Percentiles rank a stretch among this genome's conserved stretches.
Evolutionary conservation across 1,140 invertebrate genomes (phyloP).

Genomic region (Drosophila bocqueti): DNA sequence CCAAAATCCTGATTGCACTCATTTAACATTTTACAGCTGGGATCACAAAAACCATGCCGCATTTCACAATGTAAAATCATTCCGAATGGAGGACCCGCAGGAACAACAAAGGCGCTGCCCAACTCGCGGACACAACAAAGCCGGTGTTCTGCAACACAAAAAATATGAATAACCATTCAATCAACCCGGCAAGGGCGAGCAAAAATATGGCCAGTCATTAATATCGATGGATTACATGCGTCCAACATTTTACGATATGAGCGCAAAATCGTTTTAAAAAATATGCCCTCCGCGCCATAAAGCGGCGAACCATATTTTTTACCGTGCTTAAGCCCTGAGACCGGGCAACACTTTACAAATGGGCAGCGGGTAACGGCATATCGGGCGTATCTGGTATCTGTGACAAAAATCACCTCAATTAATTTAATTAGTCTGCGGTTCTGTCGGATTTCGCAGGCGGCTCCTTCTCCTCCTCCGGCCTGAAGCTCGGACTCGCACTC

Average conservation of each 20-base stretch:
- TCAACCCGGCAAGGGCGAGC: slow-evolving; percentile 46
- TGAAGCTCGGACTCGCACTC: background rate
- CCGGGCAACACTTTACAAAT: slow-evolving; percentile 67
- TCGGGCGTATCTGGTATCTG: slow-evolving; percentile 51
- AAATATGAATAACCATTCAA: slow-evolving; percentile 81
- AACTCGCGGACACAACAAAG: slow-evolving; percentile 37
- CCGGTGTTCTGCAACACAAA: slow-evolving; percentile 36
- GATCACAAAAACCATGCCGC: slow-evolving; percentile 33
- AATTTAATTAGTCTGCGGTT: slow-evolving; percentile 83
- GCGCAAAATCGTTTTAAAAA: slow-evolving; percentile 58
- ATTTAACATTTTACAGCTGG: slow-evolving; percentile 65
- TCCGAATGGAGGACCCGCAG: slow-evolving; percentile 18
- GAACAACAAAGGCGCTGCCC: slow-evolving; percentile 27
- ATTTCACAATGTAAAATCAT: slow-evolving; percentile 38
- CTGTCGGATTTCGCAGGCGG: slow-evolving; percentile 44
- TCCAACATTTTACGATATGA: slow-evolving; percentile 71
- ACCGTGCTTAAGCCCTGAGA: slow-evolving; percentile 36
- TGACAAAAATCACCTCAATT: slow-evolving; percentile 82
- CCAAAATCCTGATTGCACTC: slow-evolving; percentile 59
- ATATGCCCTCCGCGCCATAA: slow-evolving; percentile 15
- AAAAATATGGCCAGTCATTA: slow-evolving; percentile 76
- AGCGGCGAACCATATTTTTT: slow-evolving; percentile 45
- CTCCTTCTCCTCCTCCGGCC: slow-evolving; percentile 11
- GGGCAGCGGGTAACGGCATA: slow-evolving; percentile 46
- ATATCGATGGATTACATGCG: slow-evolving; percentile 81